Evolutionary conservation across 2,888 invertebrate genomes (phyloP).

Genomic region (Zygaena filipendulae): DNA sequence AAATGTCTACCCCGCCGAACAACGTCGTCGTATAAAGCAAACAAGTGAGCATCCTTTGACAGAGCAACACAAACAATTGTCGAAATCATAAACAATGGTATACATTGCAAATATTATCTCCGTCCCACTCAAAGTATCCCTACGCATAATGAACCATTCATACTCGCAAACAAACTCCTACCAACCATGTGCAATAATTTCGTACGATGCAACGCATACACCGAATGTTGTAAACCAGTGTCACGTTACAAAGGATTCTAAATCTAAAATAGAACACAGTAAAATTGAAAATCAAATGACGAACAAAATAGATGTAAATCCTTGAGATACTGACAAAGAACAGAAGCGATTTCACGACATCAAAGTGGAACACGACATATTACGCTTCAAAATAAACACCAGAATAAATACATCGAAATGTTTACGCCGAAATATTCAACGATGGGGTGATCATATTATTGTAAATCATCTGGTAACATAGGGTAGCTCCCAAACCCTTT

Average conservation of each 20-base stretch:
- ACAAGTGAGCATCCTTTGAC: conserved; percentile 68
- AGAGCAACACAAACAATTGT: conserved; percentile 63
- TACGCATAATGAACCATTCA: conserved; percentile 66
- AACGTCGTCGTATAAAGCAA: conserved; percentile 44
- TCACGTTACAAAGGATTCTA: conserved; percentile 50
- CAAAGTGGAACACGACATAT: conserved; percentile 69
- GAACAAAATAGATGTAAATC: conserved; percentile 54
- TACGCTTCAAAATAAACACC: conserved; percentile 67
- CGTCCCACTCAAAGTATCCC: conserved; percentile 52
- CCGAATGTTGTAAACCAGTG: conserved; percentile 39
- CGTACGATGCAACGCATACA: conserved; percentile 31
- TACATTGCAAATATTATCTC: conserved; percentile 64
- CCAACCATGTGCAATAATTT: conserved; percentile 69
- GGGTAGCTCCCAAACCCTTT: conserved; percentile 58
- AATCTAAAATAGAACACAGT: conserved; percentile 51
- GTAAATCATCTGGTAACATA: conserved; percentile 55
- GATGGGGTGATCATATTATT: conserved; percentile 61
- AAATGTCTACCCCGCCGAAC: too few relatives aligned
- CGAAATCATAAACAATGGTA: conserved; percentile 66
- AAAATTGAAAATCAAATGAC: conserved; percentile 57
- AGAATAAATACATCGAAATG: conserved; percentile 66
- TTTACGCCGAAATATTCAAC: conserved; percentile 61
- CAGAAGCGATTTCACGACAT: conserved; percentile 68
- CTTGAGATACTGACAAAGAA: conserved; percentile 60
- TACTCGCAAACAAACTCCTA: conserved; percentile 64